Percentiles rank a stretch among this genome's conserved stretches.
These are phyloP conservation scores for Dascillus cervinus DNA, from an alignment of 2,888 invertebrate genomes.

Conservation along the genomic window DNA sequence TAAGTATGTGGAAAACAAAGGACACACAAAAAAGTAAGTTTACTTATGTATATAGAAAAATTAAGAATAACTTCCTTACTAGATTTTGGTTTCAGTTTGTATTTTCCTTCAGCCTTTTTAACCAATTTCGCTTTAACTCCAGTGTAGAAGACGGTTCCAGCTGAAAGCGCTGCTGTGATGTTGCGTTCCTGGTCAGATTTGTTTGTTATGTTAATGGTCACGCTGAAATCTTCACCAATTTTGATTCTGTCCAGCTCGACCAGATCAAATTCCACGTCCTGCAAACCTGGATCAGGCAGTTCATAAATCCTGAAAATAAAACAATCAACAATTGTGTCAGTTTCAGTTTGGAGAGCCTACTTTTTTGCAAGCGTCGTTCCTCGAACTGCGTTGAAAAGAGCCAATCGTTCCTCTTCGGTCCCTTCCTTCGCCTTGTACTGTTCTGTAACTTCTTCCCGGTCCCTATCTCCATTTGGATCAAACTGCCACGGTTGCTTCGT, in stretches of 20 bases:
- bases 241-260: conserved; percentile 64
- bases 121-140: conserved; percentile 65
- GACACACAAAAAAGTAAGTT: too few relatives aligned
- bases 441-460: conserved; percentile 60
- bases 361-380: conserved; percentile 59
- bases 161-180: conserved; percentile 58
- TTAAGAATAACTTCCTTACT: too few relatives aligned
- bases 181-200: conserved; percentile 52
- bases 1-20: too few relatives aligned
- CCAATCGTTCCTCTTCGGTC: conserved; percentile 62
- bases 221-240: conserved; percentile 61
- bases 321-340: neutral
- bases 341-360: conserved; percentile 25
- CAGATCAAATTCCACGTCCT: conserved; percentile 56
- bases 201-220: conserved; percentile 60
- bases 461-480: conserved; percentile 63
- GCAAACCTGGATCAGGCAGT: conserved; percentile 48
- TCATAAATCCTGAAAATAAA: conserved; percentile 49
- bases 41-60: too few relatives aligned
- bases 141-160: conserved; percentile 68
- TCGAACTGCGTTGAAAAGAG: conserved; percentile 67
- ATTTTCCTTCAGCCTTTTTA: conserved; percentile 59
- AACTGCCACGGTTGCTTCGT: conserved; percentile 68
- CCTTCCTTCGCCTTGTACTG: conserved; percentile 69
- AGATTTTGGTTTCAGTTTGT: conserved; percentile 54